These are phyloP conservation scores for Adoxophyes honmai DNA, from an alignment of 1,140 invertebrate species.

Conservation along the genomic window DNA sequence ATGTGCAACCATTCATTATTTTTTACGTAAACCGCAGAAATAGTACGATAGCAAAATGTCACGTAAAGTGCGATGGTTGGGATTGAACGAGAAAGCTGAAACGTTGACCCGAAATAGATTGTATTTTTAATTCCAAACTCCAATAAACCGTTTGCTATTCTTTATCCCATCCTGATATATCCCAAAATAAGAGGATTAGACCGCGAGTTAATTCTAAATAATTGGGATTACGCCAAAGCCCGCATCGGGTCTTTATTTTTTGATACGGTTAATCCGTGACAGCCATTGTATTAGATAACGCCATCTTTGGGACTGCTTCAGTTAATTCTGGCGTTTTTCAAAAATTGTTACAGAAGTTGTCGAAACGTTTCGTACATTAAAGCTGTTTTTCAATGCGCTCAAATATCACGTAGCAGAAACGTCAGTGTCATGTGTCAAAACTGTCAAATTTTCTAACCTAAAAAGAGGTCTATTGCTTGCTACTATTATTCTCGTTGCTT, in stretches of 20 bases:
- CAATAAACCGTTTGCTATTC: constrained; percentile 1
- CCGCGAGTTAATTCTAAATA: constrained; percentile 8
- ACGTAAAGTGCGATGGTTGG: too few relatives aligned
- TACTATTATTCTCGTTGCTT: background rate
- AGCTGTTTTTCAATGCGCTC: background rate
- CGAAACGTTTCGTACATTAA: too few relatives aligned
- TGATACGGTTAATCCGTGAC: constrained; percentile 2
- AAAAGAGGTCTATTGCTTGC: too few relatives aligned
- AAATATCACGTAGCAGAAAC: background rate
- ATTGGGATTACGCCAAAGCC: constrained; percentile 6
- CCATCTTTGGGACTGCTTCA: too few relatives aligned
- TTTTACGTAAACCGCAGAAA: too few relatives aligned
- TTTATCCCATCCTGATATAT: background rate
- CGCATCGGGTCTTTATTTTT: constrained; percentile 3
- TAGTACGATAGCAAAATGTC: too few relatives aligned
- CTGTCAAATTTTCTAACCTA: background rate
- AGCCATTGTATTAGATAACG: background rate
- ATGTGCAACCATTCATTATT: too few relatives aligned
- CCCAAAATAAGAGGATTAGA: constrained; percentile 14
- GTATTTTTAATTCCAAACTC: background rate
- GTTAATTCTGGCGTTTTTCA: too few relatives aligned
- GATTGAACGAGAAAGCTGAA: too few relatives aligned
- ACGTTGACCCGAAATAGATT: too few relatives aligned
- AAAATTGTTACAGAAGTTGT: too few relatives aligned
- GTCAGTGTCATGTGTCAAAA: background rate